Percentiles rank a stretch among this genome's conserved stretches.
phyloP scores from a whole-genome alignment of 2,797 vertebrate species.

The Pseudopleuronectes americanus region DNA sequence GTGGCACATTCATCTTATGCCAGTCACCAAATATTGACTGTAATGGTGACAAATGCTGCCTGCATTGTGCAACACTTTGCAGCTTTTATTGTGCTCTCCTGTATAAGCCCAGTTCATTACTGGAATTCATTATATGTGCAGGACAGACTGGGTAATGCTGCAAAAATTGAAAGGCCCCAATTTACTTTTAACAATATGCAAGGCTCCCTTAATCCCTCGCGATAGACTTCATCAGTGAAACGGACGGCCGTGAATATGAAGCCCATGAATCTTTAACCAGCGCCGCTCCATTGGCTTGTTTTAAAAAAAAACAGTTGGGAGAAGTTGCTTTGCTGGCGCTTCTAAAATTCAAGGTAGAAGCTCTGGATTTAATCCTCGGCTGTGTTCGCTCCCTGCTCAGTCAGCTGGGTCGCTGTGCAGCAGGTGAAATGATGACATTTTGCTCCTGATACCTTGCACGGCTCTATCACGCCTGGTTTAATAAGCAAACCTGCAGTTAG shows the following conservation, averaged over 20 bases:
- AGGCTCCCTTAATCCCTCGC: conserved; percentile 59
- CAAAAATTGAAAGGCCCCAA: conserved; percentile 69
- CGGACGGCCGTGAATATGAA: conserved; percentile 52
- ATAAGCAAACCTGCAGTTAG: conserved; percentile 22
- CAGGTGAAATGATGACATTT: conserved; percentile 42
- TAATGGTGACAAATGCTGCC: conserved; percentile 74
- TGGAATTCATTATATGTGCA: conserved; percentile 67
- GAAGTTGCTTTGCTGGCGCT: conserved; percentile 50
- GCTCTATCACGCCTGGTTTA: not conserved
- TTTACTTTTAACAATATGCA: conserved; percentile 74
- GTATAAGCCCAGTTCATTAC: conserved; percentile 63
- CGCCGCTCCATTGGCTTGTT: conserved; percentile 42
- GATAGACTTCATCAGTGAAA: conserved; percentile 62
- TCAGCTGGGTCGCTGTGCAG: conserved; percentile 43
- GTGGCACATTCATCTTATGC: conserved; percentile 68
- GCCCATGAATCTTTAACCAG: conserved; percentile 68
- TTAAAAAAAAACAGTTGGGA: conserved; percentile 41
- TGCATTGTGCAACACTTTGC: conserved; percentile 66
- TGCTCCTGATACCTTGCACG: conserved; percentile 2
- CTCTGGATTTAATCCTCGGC: conserved; percentile 41
- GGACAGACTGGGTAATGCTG: conserved; percentile 62
- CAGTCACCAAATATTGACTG: conserved; percentile 74
- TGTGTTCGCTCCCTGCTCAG: conserved; percentile 15
- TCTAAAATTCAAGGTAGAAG: conserved; percentile 33
- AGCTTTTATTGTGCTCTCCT: conserved; percentile 47